Evolutionary conservation across 2,888 invertebrate species (phyloP), one percentile per base, ranked within the genome.

Genomic region (Sinelater perroti): DNA sequence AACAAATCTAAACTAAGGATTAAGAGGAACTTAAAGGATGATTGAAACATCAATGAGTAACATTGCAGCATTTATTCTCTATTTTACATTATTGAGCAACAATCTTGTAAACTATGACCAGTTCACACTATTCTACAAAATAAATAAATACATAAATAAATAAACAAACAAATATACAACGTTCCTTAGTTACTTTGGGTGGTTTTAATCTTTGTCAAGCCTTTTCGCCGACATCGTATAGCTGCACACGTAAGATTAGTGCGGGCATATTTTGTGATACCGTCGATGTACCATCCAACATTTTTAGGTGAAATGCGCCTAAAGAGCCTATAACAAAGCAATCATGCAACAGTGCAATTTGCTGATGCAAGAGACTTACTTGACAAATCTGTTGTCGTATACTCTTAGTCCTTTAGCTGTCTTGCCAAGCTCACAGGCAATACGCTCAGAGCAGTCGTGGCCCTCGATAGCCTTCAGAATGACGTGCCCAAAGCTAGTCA

Each of bases 381-480:
- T 78, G 2, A 76, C 67, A 67, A 78, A 77, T 63, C 78, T 57
- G 56, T 76, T 78, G 42, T 78, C 72, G 49, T 75, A 70, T 8
- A 78, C 50, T 55, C 73, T 72, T 46, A 77, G 72, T 4, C 73
- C 72, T 56, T 74, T 70, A 2, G 76, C 77, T 7, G 78, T 75
- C 65, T 79, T 75, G 2, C 78, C 80, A 30, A 79, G 65, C 65
- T 81, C 81, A 61, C 81, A 81, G 4, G 78, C 77, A 46, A 81
- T 73, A 50, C 80, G 65, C 56, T 80, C 80, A 3, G 74, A 73
- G 64, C 81, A 81, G 61, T 79, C 78, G 53, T 78, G 72, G n/a
- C 79, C 79, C 54, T 81, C 79, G 20, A 81, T 77, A 2, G 80
- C 78, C 60, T 78, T 73, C 6, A 79, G 65, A 8, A 79, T 77